Evolutionary conservation across 1,140 invertebrate species (phyloP).

Genomic region (Epicauta chinensis): DNA sequence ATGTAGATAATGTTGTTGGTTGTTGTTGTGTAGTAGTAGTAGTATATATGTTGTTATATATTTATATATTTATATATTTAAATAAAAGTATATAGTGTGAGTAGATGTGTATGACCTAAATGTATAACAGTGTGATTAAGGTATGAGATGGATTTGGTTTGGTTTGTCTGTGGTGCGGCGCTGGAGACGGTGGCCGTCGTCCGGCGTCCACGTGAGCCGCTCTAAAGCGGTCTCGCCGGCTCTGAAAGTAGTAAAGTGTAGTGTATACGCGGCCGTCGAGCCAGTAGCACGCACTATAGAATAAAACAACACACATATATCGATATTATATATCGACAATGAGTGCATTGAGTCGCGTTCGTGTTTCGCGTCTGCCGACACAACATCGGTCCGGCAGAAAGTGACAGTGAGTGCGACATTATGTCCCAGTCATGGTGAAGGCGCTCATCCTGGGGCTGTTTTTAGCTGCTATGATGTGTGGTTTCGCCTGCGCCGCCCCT

Average conservation of each 20-base stretch:
- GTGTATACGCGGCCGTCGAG: slow-evolving; percentile 30
- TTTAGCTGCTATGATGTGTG: slow-evolving; percentile 38
- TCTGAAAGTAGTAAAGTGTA: slow-evolving; percentile 8
- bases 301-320: not conserved
- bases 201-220: slow-evolving; percentile 3
- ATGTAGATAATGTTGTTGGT: too few species aligned
- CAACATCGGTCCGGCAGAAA: slow-evolving; percentile 25
- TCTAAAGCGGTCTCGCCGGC: not conserved
- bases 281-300: slow-evolving; percentile 24
- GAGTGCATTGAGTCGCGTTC: slow-evolving; percentile 28
- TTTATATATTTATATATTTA: too few species aligned
- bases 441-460: slow-evolving; percentile 40
- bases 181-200: not conserved
- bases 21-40: too few species aligned
- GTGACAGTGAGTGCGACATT: slow-evolving; percentile 38
- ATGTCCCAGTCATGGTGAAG: slow-evolving; percentile 45
- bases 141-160: too few species aligned
- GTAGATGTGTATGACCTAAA: too few species aligned
- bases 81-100: too few species aligned
- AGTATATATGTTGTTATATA: too few species aligned
- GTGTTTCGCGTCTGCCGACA: slow-evolving; percentile 32
- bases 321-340: slow-evolving; percentile 19
- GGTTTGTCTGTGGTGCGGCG: not conserved
- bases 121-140: too few species aligned
- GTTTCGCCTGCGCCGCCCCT: slow-evolving; percentile 35